These are phyloP conservation scores for Ivindomyrus marchei DNA, from an alignment of 2,113 vertebrate species.

Conservation along the genomic window DNA sequence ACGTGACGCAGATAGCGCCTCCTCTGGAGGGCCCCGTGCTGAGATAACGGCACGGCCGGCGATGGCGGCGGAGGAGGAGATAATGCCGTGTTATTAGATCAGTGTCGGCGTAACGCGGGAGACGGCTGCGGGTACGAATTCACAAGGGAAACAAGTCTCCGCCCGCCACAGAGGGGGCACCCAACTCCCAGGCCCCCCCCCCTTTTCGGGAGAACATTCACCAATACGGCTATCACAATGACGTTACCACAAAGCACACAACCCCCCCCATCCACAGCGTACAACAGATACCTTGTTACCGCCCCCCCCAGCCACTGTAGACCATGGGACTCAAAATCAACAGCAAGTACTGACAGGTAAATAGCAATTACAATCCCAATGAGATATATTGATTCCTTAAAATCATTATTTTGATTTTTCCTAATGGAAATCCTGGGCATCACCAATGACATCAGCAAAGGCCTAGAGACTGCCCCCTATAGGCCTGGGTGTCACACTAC, in stretches of 20 bases:
- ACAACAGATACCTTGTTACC: not conserved
- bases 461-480: not conserved
- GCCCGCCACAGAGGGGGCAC: not conserved
- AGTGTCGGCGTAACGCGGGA: conserved; percentile 33
- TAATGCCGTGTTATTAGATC: conserved; percentile 44
- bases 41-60: conserved; percentile 31
- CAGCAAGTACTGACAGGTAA: not conserved
- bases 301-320: not conserved
- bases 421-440: not conserved
- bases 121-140: not conserved
- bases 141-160: not conserved
- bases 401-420: not conserved
- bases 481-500: not conserved
- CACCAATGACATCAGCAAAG: not conserved
- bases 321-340: not conserved
- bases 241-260: not conserved
- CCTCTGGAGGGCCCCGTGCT: conserved; percentile 36
- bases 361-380: not conserved
- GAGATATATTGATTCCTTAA: not conserved
- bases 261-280: not conserved
- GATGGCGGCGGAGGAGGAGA: conserved; percentile 27
- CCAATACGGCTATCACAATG: not conserved
- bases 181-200: not conserved
- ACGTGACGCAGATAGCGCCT: conserved; percentile 58
- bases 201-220: not conserved